phyloP scores from a whole-genome alignment of 2,888 invertebrate species.

The Nephrotoma appendiculata region DNA sequence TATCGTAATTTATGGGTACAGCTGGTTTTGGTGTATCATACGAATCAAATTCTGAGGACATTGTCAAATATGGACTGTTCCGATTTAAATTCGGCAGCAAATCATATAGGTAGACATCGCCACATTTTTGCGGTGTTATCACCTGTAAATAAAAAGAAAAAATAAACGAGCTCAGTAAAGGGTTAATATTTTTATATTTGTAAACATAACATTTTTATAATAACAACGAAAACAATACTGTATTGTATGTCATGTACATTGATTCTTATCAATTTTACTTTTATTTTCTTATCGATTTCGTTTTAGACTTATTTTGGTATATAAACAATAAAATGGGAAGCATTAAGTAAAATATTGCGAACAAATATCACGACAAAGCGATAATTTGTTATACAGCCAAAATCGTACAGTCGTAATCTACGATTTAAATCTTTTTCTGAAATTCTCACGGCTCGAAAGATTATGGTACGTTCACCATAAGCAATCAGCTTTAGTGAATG shows the following conservation, averaged over 20 bases:
- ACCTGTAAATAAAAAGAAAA: slow-evolving; percentile 35
- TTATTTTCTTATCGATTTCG: background rate
- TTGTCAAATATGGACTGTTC: slow-evolving; percentile 23
- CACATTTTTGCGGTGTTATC: slow-evolving; percentile 53
- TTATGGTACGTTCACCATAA: too few relatives aligned
- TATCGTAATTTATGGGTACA: slow-evolving; percentile 39
- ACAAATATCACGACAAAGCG: background rate
- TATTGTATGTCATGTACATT: background rate
- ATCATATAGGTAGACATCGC: slow-evolving; percentile 59
- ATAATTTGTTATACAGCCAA: background rate
- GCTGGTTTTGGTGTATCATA: slow-evolving; percentile 48
- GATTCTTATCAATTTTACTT: background rate
- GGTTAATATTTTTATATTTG: background rate
- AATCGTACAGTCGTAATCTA: background rate
- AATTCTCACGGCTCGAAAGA: background rate
- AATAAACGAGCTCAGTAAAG: background rate
- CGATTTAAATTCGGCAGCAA: slow-evolving; percentile 32
- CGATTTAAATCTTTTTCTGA: background rate
- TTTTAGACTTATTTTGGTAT: background rate
- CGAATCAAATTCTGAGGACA: slow-evolving; percentile 28
- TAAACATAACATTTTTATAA: slow-evolving; percentile 8
- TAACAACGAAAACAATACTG: background rate
- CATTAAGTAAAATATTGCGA: background rate
- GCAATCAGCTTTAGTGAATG: too few relatives aligned
- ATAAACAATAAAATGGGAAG: background rate